Evolutionary conservation across 2,797 vertebrate genomes (phyloP), one percentile per base, ranked within the genome.

Genomic region (Vipera latastei): DNA sequence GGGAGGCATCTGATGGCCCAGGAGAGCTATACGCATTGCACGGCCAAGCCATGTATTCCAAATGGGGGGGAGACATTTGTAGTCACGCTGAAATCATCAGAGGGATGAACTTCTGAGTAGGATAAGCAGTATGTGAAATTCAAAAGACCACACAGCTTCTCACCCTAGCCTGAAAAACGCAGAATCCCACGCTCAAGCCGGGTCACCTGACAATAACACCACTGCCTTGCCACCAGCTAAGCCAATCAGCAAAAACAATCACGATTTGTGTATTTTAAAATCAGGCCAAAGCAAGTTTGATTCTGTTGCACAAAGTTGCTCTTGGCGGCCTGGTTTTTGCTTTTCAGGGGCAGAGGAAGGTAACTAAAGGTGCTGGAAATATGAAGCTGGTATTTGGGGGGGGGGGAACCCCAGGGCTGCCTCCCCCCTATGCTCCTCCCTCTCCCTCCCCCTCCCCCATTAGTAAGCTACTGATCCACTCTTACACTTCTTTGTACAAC

Each of bases 401-500:
- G 69, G 57, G 69, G 92, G 44, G 69, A 87, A 22, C 32, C 32
- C 38, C 85, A 18, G 86, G 32, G 51, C 92, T 94, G 57, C 59
- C 92, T 93, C 92, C 89, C 92, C 89, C 87, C 90, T 51, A 89
- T 38, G 89, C 18, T 78, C 73, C 73, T 83, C 38, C 73, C 73
- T 11, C 32, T 9, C 18, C 18, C 14, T 16, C 18, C 63, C n/a
- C 13, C 0, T 2, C 65, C 9, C 8, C 8, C 8, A 83, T 83
- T 83, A 83, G 38, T 83, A 78, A 91, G 90, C 85, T 87, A 93
- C 93, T 91, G 93, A 94, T 89, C 92, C 59, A 94, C 93, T 87
- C 90, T 93, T 89, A 85, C 69, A 89, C 57, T 93, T 95, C 95
- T 95, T 94, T 73, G 93, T 95, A 93, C 93, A 94, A 93, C 63